Base-by-base conservation (phyloP, 2,888 invertebrate species). In the Endotricha flammealis region DNA sequence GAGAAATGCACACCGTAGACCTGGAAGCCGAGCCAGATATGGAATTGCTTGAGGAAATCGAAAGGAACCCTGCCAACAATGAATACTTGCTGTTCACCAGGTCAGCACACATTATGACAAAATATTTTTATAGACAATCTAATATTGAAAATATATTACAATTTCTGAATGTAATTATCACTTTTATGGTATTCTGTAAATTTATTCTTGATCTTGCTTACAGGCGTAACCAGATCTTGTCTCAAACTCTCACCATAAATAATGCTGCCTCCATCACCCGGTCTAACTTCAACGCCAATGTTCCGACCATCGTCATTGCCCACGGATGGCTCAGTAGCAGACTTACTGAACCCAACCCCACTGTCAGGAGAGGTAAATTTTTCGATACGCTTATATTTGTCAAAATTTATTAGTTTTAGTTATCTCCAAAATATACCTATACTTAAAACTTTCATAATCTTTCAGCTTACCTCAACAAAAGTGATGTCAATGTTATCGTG, bases 241-340 rank as follows among this genome's bases (percentile, higher is more conserved):
- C 59, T 0, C 70, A 77, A 37, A 54, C 50, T 0, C 39, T 77
- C 16, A 32, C 28, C 0, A 56, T 65, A 2, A 56, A 65, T 41
- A 44, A 75, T 28, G 61, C 41, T 0, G 32, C 46, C 28, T 74
- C 76, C 0, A 41, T 78, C 29, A 48, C 7, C 0, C 39, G 35
- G 28, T 78, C 78, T 0, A 64, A 75, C 48, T 78, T 77, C 46
- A 64, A 70, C 30, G 37, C 60, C 0, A 39, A 36, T 7, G 32
- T 46, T 0, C 61, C 64, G 0, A 76, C 70, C 0, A 55, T 70
- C 0, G 54, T 77, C 1, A 35, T 76, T 8, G 66, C 40, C 12
- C 78, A 79, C 36, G 79, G 79, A 1, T 78, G 79, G 74, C 58
- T 68, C 22, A 57, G 65, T 40, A 65, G 56, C 44, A 60, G 49